Percentiles rank a stretch among this genome's conserved stretches.
Conservation (phyloP, 2,888 invertebrate genomes). For the Azorinus chamasolen region DNA sequence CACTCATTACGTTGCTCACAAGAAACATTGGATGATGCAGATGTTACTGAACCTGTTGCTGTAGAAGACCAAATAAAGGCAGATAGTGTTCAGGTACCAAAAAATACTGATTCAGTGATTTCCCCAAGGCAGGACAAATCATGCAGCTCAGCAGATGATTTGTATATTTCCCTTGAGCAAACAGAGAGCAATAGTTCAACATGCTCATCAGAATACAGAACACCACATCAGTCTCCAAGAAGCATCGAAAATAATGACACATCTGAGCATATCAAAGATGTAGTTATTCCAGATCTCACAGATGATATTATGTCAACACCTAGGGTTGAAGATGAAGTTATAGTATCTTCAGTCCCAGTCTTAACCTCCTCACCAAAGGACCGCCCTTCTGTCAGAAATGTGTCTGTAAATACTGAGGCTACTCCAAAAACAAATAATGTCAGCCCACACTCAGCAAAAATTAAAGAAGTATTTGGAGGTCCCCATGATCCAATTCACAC, state of each 20-base stretch:
- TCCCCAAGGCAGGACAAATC: constrained; percentile 12
- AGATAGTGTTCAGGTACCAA: neutral
- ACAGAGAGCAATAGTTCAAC: constrained; percentile 49
- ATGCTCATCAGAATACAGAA: constrained; percentile 69
- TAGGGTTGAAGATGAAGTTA: constrained; percentile 13
- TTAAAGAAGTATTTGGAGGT: constrained; percentile 22
- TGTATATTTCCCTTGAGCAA: constrained; percentile 51
- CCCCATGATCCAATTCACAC: constrained; percentile 50
- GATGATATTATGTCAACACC: constrained; percentile 25
- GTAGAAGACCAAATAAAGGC: neutral
- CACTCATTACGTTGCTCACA: constrained; percentile 32
- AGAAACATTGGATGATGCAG: constrained; percentile 35
- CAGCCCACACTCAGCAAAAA: neutral
- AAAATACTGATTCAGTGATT: neutral
- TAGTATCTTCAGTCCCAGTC: constrained; percentile 23
- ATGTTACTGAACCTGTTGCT: neutral
- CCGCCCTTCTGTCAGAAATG: constrained; percentile 56
- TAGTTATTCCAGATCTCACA: constrained; percentile 56
- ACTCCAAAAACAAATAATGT: constrained; percentile 1
- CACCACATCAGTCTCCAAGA: constrained; percentile 58
- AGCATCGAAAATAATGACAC: constrained; percentile 7
- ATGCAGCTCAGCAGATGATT: constrained; percentile 54
- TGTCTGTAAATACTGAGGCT: constrained; percentile 70
- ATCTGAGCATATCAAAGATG: constrained; percentile 47
- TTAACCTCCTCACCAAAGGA: constrained; percentile 45